Evolutionary conservation across 1,140 invertebrate genomes (phyloP), one percentile per base, ranked within the genome.

Genomic region (Drosophila cardini): DNA sequence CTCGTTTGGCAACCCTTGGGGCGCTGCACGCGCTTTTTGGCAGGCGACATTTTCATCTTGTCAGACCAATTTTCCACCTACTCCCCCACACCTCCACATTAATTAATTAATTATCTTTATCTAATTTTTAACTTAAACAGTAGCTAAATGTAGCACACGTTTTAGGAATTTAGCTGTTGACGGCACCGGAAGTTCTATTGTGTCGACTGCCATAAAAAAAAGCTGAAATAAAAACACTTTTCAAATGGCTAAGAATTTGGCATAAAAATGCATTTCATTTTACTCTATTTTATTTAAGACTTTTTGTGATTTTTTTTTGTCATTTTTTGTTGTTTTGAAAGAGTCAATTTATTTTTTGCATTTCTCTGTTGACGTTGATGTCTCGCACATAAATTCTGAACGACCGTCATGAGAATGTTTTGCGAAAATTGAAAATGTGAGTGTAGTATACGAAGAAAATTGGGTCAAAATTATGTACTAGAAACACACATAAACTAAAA

Each of bases 1-100:
- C 58, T 69, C 68, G 34, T 65, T 71, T 71, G 79, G 75, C 60
- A 58, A 60, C 30, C 58, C 72, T 76, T 48, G 65, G 65, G 60
- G 13, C n/a, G 34, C 32, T 79, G 76, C 83, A 86, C 83, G 76
- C 83, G 83, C 72, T 83, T 87, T 78, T 79, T 87, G 83, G 84
- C 84, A 87, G 83, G 69, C 84, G 83, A 87, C 83, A 83, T 53
- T 79, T 87, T 86, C 57, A 72, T 50, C 52, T 18, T 42, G 15
- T 38, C 40, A 45, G 32, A 60, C 13, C 26, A 71, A 30, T 40
- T 38, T 42, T 4, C 32, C 4, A 34, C 56, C 13, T 32, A 9
- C 50, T 30, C 21, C 18, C 3, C 46, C 38, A 4, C 46, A 50
- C 38, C 34, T 53, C 15, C 6, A 16, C 34, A 13, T 5, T 7